Base-by-base conservation (phyloP, 2,888 invertebrate genomes). In the Orchesella flavescens region DNA sequence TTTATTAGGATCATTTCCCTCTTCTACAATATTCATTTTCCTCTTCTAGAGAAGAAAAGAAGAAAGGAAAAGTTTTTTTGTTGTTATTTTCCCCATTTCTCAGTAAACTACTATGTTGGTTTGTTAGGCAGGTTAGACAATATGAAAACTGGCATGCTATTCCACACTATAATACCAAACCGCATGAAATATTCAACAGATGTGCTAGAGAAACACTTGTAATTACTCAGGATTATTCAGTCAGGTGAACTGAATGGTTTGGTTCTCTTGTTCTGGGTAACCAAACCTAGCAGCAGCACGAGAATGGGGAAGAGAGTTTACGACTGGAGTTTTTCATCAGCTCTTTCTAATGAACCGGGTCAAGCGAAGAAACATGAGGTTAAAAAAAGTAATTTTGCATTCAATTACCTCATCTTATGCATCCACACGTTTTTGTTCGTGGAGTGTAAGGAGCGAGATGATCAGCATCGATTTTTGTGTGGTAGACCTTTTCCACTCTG, bases 151-250 rank as follows among this genome's bases (percentile, higher is more conserved):
- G 53, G 53, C n/a, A 53, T n/a, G 53, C 53, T 53, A 53, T 3
- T 53, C 13, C 10, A 53, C 53, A 2, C 1, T 53, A 3, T 53
- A 46, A 46, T 10, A 21, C 9, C 34, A 43, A 43, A 44, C 46
- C 75, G 75, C 75, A 75, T 75, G 53, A 75, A 75, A 75, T 75
- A 75, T 75, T 75, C 75, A 75, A 75, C 75, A 75, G 75, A 75
- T 75, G 75, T 55, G 65, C 46, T 74, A 19, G 43, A 43, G 72
- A n/a, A 19, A 19, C 15, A 1, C 17, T n/a, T 44, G 1, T 43
- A 59, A 57, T 49, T 72, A 66, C 43, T n/a, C 43, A 17, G 12
- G 66, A 66, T 43, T 72, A 43, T 59, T 59, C 34, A 55, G 57
- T 57, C 10, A 57, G 57, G 21, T 21, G 21, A 63, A 17, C 17